Conservation (phyloP, 1,140 invertebrate genomes). For the Cydia splendana region DNA sequence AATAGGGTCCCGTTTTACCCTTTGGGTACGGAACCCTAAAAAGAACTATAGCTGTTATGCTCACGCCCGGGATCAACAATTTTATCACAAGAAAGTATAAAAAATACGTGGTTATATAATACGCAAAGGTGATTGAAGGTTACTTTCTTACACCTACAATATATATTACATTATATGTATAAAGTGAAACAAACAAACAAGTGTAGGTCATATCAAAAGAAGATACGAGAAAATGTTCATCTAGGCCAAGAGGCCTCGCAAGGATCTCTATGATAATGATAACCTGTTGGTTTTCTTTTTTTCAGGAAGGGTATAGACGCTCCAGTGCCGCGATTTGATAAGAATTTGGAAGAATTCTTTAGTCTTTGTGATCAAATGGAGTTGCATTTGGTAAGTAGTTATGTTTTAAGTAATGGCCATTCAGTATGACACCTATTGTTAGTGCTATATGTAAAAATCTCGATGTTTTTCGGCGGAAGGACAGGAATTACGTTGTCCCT, state of each 20-base stretch:
- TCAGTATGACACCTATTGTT: neutral
- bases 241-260: no score
- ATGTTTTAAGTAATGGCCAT: neutral
- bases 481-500: no score
- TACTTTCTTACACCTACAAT: neutral
- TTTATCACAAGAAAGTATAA: neutral
- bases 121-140: neutral
- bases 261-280: neutral
- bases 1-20: no score
- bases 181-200: neutral
- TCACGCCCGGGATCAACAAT: neutral
- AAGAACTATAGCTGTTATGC: neutral
- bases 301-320: slow-evolving; percentile 88
- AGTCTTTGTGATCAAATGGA: slow-evolving; percentile 97
- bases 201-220: neutral
- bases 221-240: neutral
- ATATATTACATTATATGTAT: neutral
- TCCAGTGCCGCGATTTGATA: slow-evolving; percentile 90
- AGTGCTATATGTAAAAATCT: neutral
- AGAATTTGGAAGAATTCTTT: slow-evolving; percentile 96
- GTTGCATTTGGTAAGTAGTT: slow-evolving; percentile 87
- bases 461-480: no score
- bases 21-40: no score
- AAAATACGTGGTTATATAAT: neutral
- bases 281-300: slow-evolving; percentile 50